Evolutionary conservation across 2,797 vertebrate species (phyloP).

Genomic region (Pangasius djambal): DNA sequence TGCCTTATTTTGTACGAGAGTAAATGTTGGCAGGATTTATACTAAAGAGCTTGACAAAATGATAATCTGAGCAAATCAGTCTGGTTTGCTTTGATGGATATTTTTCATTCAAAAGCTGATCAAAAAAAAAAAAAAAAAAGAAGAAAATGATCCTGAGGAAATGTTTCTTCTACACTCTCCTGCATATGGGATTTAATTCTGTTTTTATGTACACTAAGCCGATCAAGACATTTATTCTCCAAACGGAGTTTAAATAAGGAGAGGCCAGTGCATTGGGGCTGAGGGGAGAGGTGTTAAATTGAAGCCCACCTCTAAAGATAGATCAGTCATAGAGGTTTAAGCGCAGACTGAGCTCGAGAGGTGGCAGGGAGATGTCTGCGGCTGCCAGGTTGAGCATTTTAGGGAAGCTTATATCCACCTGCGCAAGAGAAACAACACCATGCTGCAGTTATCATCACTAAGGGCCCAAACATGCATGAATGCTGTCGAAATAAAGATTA

Average conservation of each 20-base stretch:
- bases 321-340: slow-evolving; percentile 26
- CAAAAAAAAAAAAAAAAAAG: background rate
- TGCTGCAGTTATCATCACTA: slow-evolving; percentile 20
- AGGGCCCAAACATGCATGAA: background rate
- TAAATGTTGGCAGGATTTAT: slow-evolving; percentile 21
- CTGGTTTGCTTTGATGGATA: background rate
- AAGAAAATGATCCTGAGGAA: background rate
- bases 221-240: background rate
- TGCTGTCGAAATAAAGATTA: slow-evolving; percentile 19
- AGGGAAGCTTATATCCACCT: slow-evolving; percentile 22
- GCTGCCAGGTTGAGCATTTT: slow-evolving; percentile 22
- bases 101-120: background rate
- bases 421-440: background rate
- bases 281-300: background rate
- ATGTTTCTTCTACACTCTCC: background rate
- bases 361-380: background rate
- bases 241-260: background rate
- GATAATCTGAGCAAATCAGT: background rate
- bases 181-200: background rate
- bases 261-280: background rate
- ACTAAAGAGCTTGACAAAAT: background rate
- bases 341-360: background rate
- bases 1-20: background rate
- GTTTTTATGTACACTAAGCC: background rate
- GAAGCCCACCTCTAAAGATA: slow-evolving; percentile 12